These are phyloP conservation scores for Bostrychus sinensis DNA, from an alignment of 2,113 vertebrate species.

Conservation along the genomic window DNA sequence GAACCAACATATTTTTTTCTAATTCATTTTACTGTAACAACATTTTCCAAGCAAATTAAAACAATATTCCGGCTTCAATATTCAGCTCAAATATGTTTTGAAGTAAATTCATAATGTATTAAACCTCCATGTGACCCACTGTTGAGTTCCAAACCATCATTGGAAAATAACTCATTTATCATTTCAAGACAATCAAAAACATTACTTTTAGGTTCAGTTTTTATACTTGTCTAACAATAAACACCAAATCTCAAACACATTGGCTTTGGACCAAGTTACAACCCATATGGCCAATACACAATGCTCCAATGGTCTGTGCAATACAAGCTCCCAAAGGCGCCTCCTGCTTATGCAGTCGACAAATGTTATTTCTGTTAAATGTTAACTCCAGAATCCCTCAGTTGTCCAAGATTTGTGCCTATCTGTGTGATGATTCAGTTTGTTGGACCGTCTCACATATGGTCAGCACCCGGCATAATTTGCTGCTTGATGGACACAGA, in stretches of 20 bases:
- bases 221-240: too few species aligned
- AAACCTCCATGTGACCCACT: background rate
- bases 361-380: conserved; percentile 36
- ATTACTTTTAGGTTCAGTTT: too few species aligned
- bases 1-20: too few species aligned
- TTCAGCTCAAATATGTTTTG: too few species aligned
- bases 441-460: conserved; percentile 59
- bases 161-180: too few species aligned
- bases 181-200: too few species aligned
- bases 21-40: too few species aligned
- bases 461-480: conserved; percentile 57
- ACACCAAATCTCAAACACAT: too few species aligned
- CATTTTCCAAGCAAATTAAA: too few species aligned
- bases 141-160: background rate
- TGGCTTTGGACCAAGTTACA: background rate
- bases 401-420: conserved; percentile 36
- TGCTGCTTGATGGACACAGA: conserved; percentile 60
- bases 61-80: too few species aligned
- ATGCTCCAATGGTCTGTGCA: conserved; percentile 3
- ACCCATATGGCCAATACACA: background rate
- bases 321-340: conserved; percentile 6
- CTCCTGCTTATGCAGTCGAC: conserved; percentile 23
- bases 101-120: conserved; percentile 1
- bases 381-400: conserved; percentile 33
- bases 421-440: conserved; percentile 41